Evolutionary conservation across 2,888 invertebrate genomes (phyloP), one percentile per base, ranked within the genome.

Genomic region (Heteromyza rotundicornis): DNA sequence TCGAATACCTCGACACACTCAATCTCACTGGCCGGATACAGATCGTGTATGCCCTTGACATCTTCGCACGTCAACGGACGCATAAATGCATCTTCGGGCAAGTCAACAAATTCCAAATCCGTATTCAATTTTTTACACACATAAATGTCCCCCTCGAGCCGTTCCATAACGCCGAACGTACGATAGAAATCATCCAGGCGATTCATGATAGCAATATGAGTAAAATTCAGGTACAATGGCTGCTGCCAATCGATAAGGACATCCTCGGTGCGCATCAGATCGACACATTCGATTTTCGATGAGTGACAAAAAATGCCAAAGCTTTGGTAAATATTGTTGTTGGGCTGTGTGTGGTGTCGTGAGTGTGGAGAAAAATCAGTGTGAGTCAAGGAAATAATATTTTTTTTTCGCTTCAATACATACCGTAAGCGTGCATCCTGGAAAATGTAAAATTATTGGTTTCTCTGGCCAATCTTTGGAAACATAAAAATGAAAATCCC

Each of bases 401-500:
- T 14, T 16, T 24, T n/a, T n/a, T n/a, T n/a, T n/a, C n/a, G n/a
- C n/a, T n/a, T n/a, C n/a, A 3, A 19, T 17, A 83, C 88, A 88
- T 86, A 94, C 94, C 86, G 93, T 90, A 81, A 89, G 88, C 68
- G 94, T 94, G 87, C 93, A 92, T 80, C 94, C 94, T 68, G 94
- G 94, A 84, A 94, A 94, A 84, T 94, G 94, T 76, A 93, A 85
- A 80, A 92, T 90, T 80, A 94, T 90, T 73, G 92, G 90, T 75
- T 91, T 89, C 74, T 92, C 91, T 60, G 94, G 94, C 94, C 94
- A 94, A 84, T 88, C 89, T 84, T 93, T 92, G 78, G 92, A 89
- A 82, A 94, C 92, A 89, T 94, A 94, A 87, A 94, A 94, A 86
- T 92, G 87, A 86, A 94, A 94, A 83, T 94, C 90, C 94, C 94